Base-by-base conservation (phyloP, 2,888 invertebrate genomes). In the Drosophila tanythrix region DNA sequence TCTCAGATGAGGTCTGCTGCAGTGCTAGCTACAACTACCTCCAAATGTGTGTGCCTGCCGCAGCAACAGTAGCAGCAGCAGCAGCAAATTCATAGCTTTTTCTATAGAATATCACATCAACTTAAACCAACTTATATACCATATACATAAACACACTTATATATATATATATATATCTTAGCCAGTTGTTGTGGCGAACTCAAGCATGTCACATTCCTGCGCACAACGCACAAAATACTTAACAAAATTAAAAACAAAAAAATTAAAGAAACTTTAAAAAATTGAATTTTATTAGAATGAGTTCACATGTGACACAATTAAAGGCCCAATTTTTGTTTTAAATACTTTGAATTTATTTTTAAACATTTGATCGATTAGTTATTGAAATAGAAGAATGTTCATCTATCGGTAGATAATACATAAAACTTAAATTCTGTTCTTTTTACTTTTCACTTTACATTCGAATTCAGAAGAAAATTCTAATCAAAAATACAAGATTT, bases 191-290 rank as follows among this genome's bases (percentile, higher is more conserved):
- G 70, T 77, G 81, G 81, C 78, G 72, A 77, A 78, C 67, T 69
- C 58, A 66, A 78, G 62, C 63, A 53, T 79, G 79, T 85, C 88
- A 86, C 85, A 85, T 85, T 85, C 85, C 90, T 86, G 82, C 75
- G 79, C 79, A 68, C 70, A 71, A 82, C 79, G 88, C 90, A 82
- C 86, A 77, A 83, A 72, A 78, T 88, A 85, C 85, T 89, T 89
- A 85, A 89, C 29, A 65, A 61, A 58, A 62, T 7, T 10, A 15
- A 33, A 33, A 40, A 10, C 40, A 59, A 60, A 38, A 15, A 38
- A 35, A 38, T 21, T 6, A 60, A 31, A 36, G 13, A 21, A 62
- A 64, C 11, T 43, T 36, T 29, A 8, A 43, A 60, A 31, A 58
- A 56, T 71, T 46, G 59, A 64, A 75, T 51, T 79, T 61, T 46